Evolutionary conservation across 2,888 invertebrate species (phyloP).

Genomic region (Plebejus anna): DNA sequence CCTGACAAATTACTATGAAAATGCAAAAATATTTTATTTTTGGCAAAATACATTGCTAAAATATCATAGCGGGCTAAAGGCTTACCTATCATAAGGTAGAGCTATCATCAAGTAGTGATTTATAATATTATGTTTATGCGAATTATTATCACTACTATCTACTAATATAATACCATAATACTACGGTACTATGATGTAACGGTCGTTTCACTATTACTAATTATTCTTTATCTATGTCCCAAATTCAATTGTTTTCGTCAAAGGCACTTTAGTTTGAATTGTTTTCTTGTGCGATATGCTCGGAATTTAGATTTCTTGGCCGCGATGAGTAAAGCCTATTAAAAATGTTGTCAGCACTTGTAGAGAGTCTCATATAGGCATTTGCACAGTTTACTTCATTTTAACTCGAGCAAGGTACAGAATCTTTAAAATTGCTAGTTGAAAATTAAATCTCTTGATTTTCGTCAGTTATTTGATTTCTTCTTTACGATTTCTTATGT

Average conservation of each 20-base stretch:
- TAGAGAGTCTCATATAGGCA: neutral
- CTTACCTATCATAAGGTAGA: neutral
- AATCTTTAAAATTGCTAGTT: no score
- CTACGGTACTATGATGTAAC: neutral
- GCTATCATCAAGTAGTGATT: neutral
- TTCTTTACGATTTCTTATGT: no score
- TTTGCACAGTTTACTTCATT: neutral
- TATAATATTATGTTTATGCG: no score
- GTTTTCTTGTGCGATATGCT: neutral
- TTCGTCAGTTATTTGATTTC: no score
- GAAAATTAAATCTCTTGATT: no score
- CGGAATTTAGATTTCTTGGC: slow-evolving; percentile 1
- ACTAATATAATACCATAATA: no score
- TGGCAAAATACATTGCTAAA: neutral
- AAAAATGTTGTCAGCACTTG: neutral
- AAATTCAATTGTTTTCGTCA: neutral
- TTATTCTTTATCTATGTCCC: neutral
- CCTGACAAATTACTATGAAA: neutral
- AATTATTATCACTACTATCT: no score
- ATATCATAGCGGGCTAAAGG: neutral
- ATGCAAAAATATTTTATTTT: neutral
- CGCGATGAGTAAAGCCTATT: neutral
- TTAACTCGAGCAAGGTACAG: no score
- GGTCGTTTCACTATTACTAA: slow-evolving; percentile 6
- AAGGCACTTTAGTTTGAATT: neutral